Percentiles rank a stretch among this genome's conserved stretches.
These are phyloP conservation scores for Zaprionus lachaisei DNA, from an alignment of 1,140 invertebrate genomes.

Conservation along the genomic window DNA sequence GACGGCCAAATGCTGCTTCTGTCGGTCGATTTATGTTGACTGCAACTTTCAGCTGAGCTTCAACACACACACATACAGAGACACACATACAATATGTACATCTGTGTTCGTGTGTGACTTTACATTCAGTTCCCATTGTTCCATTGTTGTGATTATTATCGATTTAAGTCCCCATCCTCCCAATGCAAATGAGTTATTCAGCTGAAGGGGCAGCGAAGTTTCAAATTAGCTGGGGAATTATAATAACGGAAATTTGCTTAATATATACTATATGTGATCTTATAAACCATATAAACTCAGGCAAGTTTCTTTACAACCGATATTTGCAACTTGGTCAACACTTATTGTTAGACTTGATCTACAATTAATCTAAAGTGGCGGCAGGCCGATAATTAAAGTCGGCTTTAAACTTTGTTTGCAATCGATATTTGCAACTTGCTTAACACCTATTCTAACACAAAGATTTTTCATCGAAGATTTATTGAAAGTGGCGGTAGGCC, in stretches of 20 bases:
- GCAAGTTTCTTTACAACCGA: no score
- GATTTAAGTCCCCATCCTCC: conserved; percentile 30
- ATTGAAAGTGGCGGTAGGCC: no score
- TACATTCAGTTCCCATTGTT: conserved; percentile 23
- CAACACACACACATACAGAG: neutral
- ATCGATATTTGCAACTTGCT: no score
- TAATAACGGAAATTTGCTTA: neutral
- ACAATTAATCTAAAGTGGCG: no score
- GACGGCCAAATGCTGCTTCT: conserved; percentile 24
- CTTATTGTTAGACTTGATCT: no score
- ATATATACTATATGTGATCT: no score
- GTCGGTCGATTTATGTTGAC: conserved; percentile 55
- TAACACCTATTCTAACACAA: no score
- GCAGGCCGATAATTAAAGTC: no score
- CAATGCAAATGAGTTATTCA: conserved; percentile 21
- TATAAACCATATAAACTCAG: no score
- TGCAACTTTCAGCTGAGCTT: conserved; percentile 53
- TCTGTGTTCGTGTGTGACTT: neutral
- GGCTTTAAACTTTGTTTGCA: no score
- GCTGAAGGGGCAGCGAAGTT: conserved; percentile 1
- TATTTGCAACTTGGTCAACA: no score
- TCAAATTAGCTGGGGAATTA: neutral
- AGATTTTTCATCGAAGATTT: no score
- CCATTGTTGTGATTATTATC: conserved; percentile 50
- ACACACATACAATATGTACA: neutral